Evolutionary conservation across 2,888 invertebrate genomes (phyloP).

Genomic region (Oxystoma pomonae): DNA sequence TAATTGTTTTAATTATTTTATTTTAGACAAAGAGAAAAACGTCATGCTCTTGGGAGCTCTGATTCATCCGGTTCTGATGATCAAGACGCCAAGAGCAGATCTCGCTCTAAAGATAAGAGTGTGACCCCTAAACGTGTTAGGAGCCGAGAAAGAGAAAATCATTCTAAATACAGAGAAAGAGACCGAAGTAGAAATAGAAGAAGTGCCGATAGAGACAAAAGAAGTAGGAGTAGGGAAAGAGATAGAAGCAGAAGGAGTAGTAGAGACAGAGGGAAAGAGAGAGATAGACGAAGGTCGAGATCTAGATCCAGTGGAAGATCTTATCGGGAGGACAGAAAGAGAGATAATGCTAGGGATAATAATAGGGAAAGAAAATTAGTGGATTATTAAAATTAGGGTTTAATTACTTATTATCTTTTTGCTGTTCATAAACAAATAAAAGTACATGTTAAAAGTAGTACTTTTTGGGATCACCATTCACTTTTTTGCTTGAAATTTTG

Average conservation of each 20-base stretch:
- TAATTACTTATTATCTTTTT: too few species aligned
- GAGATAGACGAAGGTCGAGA: slow-evolving; percentile 4
- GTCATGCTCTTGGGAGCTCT: slow-evolving; percentile 60
- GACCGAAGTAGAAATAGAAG: slow-evolving; percentile 12
- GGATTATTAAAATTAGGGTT: slow-evolving; percentile 3
- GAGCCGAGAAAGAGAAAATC: neutral
- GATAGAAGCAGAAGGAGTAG: slow-evolving; percentile 3
- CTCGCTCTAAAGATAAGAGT: slow-evolving; percentile 15
- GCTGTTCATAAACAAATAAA: too few species aligned
- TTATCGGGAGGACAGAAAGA: slow-evolving; percentile 9
- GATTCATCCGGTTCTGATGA: slow-evolving; percentile 50
- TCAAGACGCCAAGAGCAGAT: slow-evolving; percentile 25
- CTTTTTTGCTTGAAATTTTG: too few species aligned
- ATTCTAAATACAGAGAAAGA: slow-evolving; percentile 9
- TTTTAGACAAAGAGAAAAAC: slow-evolving; percentile 76
- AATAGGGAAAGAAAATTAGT: neutral
- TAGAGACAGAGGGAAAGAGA: slow-evolving; percentile 14
- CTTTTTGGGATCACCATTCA: too few species aligned
- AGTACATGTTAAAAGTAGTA: too few species aligned
- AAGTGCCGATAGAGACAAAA: slow-evolving; percentile 11
- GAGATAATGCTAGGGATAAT: neutral
- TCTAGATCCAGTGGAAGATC: slow-evolving; percentile 13
- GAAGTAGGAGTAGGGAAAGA: slow-evolving; percentile 26
- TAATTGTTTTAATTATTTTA: slow-evolving; percentile 11
- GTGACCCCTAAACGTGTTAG: slow-evolving; percentile 5